Base-by-base conservation (phyloP, 30 jellyfish, hydroid and myxozoan genomes). In the Sanderia malayensis region DNA sequence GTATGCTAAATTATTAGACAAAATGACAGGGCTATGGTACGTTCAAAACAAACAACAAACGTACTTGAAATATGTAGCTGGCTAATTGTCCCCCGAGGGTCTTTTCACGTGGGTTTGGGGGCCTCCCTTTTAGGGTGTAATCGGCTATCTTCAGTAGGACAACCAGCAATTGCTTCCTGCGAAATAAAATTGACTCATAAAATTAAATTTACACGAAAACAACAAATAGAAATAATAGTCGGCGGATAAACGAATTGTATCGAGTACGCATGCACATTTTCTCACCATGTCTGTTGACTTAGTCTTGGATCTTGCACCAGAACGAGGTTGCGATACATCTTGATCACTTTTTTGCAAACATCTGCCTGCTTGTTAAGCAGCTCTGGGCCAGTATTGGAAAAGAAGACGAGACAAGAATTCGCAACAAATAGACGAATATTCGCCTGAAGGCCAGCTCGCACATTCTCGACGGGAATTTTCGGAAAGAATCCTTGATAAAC, bases 11-110 rank as follows among this genome's bases (percentile, higher is more conserved):
- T n/a, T n/a, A n/a, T n/a, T n/a, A n/a, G n/a, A n/a, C n/a, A n/a
- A n/a, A n/a, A n/a, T n/a, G n/a, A n/a, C n/a, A n/a, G n/a, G n/a
- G n/a, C 53, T 41, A 41, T 41, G 8, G 15, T 41, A 15, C 15
- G 55, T 41, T 8, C 55, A 41, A 41, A 41, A 6, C 8, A 41
- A 41, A 41, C 15, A 6, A 67, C 25, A 33, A 1, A 18, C 31
- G 2, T 67, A 92, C 98, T 96, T 92, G 96, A 27, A 92, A 63
- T 2, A 92, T 53, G 45, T 92, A 92, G 1, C 94, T 69, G 3
- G 96, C 95, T 58, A 84, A 57, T 47, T 83, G 95, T 7, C 98
- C 98, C 1, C 98, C 98, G 33, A 92, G 80, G 18, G 98, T 77
- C 58, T 83, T 70, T 32, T 78, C 87, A 31, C 96, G 47, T 17